These are phyloP conservation scores for Sipha maydis DNA, from an alignment of 2,888 invertebrate genomes.

Conservation along the genomic window DNA sequence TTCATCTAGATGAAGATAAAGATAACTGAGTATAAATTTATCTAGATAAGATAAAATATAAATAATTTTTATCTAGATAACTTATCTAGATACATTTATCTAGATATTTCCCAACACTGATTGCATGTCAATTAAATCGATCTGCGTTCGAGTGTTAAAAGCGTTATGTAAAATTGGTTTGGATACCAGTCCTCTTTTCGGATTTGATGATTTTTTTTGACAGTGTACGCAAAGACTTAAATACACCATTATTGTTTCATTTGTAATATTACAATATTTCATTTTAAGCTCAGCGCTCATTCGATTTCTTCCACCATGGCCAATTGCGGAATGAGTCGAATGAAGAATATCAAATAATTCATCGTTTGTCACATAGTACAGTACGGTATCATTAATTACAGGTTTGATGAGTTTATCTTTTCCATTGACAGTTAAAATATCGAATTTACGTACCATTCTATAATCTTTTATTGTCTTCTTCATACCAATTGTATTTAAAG, in stretches of 20 bases:
- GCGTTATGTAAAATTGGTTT: neutral
- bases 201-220: neutral
- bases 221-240: neutral
- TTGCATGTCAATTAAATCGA: conserved; percentile 64
- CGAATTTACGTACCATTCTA: neutral
- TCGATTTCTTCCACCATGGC: too few species aligned
- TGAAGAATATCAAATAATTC: neutral
- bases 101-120: too few species aligned
- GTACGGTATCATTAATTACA: neutral
- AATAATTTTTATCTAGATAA: too few species aligned
- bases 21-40: too few species aligned
- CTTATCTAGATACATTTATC: too few species aligned
- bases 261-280: neutral
- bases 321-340: neutral
- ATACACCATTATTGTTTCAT: neutral
- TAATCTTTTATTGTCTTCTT: too few species aligned
- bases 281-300: neutral
- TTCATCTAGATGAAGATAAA: too few species aligned
- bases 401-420: neutral
- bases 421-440: neutral
- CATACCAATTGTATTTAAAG: too few species aligned
- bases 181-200: neutral
- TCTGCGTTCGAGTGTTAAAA: conserved; percentile 65
- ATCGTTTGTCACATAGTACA: neutral
- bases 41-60: too few species aligned